Evolutionary conservation across 2,888 invertebrate genomes (phyloP).

Genomic region (Cerastis leucographa): DNA sequence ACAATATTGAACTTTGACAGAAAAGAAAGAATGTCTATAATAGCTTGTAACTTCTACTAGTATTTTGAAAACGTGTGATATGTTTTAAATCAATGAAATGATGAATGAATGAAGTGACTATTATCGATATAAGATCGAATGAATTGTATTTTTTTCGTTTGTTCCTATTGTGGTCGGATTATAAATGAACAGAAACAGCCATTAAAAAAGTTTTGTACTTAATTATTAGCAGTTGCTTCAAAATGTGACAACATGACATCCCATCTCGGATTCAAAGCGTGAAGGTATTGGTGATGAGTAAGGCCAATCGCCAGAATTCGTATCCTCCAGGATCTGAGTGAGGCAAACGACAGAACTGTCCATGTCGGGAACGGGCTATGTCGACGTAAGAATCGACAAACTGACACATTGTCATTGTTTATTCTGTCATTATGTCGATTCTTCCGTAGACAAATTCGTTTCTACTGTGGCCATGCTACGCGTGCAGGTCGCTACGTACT

Average conservation of each 20-base stretch:
- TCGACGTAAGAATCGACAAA: no score
- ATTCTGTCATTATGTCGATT: no score
- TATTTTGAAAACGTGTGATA: slow-evolving; percentile 43
- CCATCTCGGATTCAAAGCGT: no score
- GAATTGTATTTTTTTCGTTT: slow-evolving; percentile 17
- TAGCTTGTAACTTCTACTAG: not conserved
- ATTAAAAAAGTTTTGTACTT: not conserved
- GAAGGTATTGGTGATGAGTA: no score
- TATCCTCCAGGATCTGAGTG: not conserved
- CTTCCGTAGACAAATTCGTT: no score
- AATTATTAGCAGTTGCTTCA: not conserved
- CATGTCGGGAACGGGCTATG: no score
- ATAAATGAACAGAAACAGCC: not conserved
- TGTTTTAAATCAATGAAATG: slow-evolving; percentile 64
- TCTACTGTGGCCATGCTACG: no score
- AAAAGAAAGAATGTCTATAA: not conserved
- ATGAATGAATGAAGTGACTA: slow-evolving; percentile 47
- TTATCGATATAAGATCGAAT: slow-evolving; percentile 16
- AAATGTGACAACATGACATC: not conserved
- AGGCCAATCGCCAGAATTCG: not conserved
- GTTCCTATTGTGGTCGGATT: not conserved
- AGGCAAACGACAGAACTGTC: not conserved
- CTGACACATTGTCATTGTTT: no score
- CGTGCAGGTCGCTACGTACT: not conserved
- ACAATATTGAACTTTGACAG: not conserved